Base-by-base conservation (phyloP, 53 echinoderm and acorn worm genomes). In the Pentamera pediparva region DNA sequence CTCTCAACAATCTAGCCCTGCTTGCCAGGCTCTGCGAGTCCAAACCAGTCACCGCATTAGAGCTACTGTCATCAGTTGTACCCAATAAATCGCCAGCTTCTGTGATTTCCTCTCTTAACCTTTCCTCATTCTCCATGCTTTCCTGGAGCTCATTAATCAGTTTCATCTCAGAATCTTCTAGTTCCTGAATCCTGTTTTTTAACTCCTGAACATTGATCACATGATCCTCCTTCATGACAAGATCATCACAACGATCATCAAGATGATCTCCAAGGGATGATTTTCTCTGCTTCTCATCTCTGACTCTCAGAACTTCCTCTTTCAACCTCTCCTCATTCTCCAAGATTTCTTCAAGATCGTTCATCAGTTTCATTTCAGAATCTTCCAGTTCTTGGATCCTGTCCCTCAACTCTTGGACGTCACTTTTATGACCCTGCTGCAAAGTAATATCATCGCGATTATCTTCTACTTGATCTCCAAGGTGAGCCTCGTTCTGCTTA, bases 281-380 rank as follows among this genome's bases (percentile, higher is more conserved):
- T 22, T 61, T 50, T 64, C 51, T 77, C 63, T 63, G 9, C 2
- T 62, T 27, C 17, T 28, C 48, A 7, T 26, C 18, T 9, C 30
- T 41, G 30, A 27, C 67, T 18, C 28, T 67, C 17, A 40, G 11
- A 11, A 15, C 13, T 30, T 85, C 79, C 37, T 79, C 73, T 45
- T 55, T 47, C 13, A 56, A 48, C 32, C 61, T 36, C 17, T 62
- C 55, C 38, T 62, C 54, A 48, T 52, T 65, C 56, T 79, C 74
- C 17, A 71, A 55, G 9, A 63, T 72, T 6, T 76, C 80, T 62
- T 86, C 69, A 3, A 87, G n/a, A n/a, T n/a, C n/a, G n/a, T n/a
- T n/a, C n/a, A n/a, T n/a, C 59, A 86, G 59, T 3, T 37, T 37
- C 60, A 60, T 76, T 32, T 55, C 70, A 20, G 56, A 76, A 7